Evolutionary conservation across 2,888 invertebrate genomes (phyloP), one percentile per base, ranked within the genome.

Genomic region (Tridacna gigas): DNA sequence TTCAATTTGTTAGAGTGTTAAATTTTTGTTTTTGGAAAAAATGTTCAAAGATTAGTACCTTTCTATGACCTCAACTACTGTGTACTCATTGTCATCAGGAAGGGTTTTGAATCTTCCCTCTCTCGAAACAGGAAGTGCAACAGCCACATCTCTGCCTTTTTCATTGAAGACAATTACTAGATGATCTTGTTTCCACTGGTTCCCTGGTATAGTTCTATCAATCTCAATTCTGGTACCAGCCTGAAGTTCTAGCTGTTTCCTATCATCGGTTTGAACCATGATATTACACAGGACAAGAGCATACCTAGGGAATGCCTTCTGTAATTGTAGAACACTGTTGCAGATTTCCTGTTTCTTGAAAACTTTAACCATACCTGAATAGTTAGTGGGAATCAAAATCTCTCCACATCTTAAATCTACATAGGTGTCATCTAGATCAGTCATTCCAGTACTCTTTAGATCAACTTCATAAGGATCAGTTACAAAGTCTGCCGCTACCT

Each of bases 401-500:
- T 82, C 82, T 25, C 63, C 82, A 20, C 60, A 51, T 18, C 15
- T 22, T 11, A 80, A 69, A 26, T 74, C 61, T 37, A 77, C 69
- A n/a, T 83, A 83, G 20, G 63, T 48, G 11, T 45, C 47, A n/a
- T 74, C 71, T 12, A 25, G 37, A 5, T 25, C 45, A 0, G 66
- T 28, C 12, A 12, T 7, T 7, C 0, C 11, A 18, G 28, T 12
- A 22, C 45, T 47, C 45, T 15, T 25, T 18, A 18, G 28, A 51
- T 45, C 45, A 13, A 20, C 4, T 56, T 60, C 47, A 18, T 66
- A 28, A 4, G 25, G 13, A 37, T 79, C 66, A 20, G 20, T 47
- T 0, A 77, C 74, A 45, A 85, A 85, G 25, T 82, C 80, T 18
- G 85, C 85, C 5, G 80, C 80, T 7, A 85, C 85, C 71, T 85